These are phyloP conservation scores for Psittacula cyanocephala DNA, from an alignment of 2,113 vertebrate species.

Conservation along the genomic window DNA sequence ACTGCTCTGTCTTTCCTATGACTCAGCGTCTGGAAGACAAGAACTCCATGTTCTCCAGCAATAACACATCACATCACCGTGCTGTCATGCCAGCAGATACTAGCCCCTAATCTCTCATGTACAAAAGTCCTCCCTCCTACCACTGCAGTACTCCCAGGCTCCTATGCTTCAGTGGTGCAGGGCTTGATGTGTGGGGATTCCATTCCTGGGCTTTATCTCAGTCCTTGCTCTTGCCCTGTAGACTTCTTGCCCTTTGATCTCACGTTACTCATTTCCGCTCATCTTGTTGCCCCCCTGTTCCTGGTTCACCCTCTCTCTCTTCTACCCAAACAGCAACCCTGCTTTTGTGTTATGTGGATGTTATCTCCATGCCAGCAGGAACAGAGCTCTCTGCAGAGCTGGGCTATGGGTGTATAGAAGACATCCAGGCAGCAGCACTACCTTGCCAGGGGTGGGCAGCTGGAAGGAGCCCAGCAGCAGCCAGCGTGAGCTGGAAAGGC, in stretches of 20 bases:
- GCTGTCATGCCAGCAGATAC: neutral
- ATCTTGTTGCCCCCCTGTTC: neutral
- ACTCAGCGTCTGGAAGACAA: conserved; percentile 1
- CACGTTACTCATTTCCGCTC: neutral
- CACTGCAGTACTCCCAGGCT: neutral
- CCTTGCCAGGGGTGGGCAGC: neutral
- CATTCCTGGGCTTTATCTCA: neutral
- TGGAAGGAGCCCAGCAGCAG: neutral
- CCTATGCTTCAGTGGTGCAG: neutral
- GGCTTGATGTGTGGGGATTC: neutral
- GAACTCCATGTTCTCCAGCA: conserved; percentile 20
- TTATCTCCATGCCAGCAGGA: neutral
- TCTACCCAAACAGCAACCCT: neutral
- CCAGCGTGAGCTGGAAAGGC: neutral
- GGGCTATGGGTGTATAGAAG: neutral
- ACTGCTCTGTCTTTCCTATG: neutral
- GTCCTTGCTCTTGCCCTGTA: neutral
- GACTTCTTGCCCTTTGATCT: neutral
- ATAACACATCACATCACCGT: neutral
- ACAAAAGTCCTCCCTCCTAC: neutral
- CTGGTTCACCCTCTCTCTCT: neutral
- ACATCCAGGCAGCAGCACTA: neutral
- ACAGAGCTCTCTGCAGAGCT: neutral
- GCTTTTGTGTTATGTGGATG: neutral
- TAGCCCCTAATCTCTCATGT: neutral